A percentile compares a stretch with the other conserved stretches of the same genome.
Evolutionary conservation across 2,113 vertebrate genomes (phyloP).

Genomic region (Pagrus major): DNA sequence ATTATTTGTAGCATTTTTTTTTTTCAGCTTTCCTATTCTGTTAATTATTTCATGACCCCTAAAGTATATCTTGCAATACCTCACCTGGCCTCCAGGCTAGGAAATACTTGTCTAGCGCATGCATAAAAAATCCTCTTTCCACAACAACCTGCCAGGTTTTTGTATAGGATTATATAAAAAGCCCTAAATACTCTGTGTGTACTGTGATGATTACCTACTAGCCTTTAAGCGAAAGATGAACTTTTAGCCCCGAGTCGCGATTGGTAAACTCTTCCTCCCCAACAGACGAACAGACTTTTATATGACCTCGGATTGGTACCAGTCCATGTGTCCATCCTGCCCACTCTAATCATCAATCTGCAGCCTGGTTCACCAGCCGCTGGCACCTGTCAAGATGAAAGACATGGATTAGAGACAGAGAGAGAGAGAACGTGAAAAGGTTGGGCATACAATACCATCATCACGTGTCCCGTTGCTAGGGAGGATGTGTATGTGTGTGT

Average conservation of each 20-base stretch:
- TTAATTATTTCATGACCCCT: conserved; percentile 3
- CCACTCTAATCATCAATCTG: conserved; percentile 75
- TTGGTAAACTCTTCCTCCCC: conserved; percentile 29
- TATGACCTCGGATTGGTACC: conserved; percentile 73
- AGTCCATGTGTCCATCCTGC: conserved; percentile 70
- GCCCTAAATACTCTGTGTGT: conserved; percentile 1
- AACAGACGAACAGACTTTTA: conserved; percentile 30
- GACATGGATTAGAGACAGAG: conserved; percentile 74
- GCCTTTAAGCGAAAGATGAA: conserved; percentile 38
- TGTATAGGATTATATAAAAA: conserved; percentile 16
- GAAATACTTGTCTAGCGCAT: background rate
- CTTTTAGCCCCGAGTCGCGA: conserved; percentile 30
- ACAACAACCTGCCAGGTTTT: background rate
- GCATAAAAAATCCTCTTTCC: background rate
- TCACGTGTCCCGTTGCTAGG: conserved; percentile 76
- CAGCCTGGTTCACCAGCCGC: conserved; percentile 73
- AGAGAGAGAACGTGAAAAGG: conserved; percentile 69
- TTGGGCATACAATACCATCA: conserved; percentile 67
- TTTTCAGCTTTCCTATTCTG: background rate
- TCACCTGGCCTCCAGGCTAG: background rate
- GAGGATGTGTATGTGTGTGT: conserved; percentile 58
- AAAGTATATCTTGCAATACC: background rate
- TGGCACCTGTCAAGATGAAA: conserved; percentile 78
- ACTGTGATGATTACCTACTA: conserved; percentile 6
- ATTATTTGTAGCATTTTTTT: background rate